phyloP scores from a whole-genome alignment of 30 jellyfish, hydroid and myxozoan species.

The Morbakka virulenta region DNA sequence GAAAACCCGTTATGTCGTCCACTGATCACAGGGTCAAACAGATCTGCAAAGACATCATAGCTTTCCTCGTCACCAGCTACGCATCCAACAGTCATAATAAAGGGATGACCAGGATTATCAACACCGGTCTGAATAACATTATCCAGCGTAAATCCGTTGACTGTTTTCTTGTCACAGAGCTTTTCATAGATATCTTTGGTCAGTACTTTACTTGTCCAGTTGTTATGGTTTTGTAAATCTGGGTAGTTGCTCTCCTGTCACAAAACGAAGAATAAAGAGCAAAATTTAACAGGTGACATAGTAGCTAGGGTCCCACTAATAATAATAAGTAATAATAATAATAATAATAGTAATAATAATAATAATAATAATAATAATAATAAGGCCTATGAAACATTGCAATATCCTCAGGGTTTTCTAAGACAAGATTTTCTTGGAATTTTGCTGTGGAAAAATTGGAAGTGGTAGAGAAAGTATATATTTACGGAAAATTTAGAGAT shows the following conservation, averaged over 20 bases:
- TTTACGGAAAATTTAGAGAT: no score
- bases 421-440: no score
- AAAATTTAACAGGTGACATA: not conserved
- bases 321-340: no score
- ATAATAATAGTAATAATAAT: no score
- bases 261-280: not conserved
- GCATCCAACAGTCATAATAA: slow-evolving; percentile 88
- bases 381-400: no score
- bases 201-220: slow-evolving; percentile 78
- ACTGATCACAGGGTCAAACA: slow-evolving; percentile 59
- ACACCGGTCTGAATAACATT: slow-evolving; percentile 88
- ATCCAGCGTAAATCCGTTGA: slow-evolving; percentile 70
- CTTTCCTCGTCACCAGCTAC: slow-evolving; percentile 90
- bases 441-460: no score
- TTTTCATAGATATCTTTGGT: slow-evolving; percentile 41
- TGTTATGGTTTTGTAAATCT: slow-evolving; percentile 66
- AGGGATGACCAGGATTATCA: slow-evolving; percentile 98
- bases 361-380: no score
- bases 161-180: slow-evolving; percentile 28
- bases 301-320: no score
- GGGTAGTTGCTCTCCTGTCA: slow-evolving; percentile 52
- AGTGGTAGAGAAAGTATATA: no score
- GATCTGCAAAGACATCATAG: slow-evolving; percentile 56
- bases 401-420: no score
- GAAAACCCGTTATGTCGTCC: slow-evolving; percentile 76